A percentile compares a stretch with the other conserved stretches of the same genome.
Evolutionary conservation across 2,888 invertebrate species (phyloP).

Genomic region (Ferdinandea cuprea): DNA sequence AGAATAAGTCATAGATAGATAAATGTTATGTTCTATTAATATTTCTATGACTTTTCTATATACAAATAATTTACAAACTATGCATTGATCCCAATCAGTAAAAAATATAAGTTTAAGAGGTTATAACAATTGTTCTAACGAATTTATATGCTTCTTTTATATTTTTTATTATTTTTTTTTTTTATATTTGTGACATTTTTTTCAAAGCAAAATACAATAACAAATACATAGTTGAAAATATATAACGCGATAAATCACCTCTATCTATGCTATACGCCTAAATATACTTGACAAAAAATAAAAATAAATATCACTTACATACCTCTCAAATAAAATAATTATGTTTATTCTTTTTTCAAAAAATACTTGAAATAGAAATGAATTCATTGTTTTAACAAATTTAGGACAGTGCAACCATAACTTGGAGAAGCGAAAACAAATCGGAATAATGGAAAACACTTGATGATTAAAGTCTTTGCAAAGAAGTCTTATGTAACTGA

Average conservation of each 20-base stretch:
- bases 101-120: conserved; percentile 30
- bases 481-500: conserved; percentile 37
- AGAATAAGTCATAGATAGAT: conserved; percentile 20
- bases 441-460: conserved; percentile 35
- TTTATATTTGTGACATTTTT: conserved; percentile 57
- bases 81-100: conserved; percentile 47
- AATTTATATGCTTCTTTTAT: background rate
- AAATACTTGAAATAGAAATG: conserved; percentile 30
- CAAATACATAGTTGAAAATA: conserved; percentile 27
- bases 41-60: conserved; percentile 10
- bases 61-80: conserved; percentile 22
- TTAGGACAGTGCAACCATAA: conserved; percentile 37
- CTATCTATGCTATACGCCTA: conserved; percentile 49
- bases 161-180: background rate
- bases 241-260: conserved; percentile 30
- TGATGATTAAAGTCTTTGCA: background rate
- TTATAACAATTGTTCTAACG: conserved; percentile 20
- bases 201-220: conserved; percentile 33
- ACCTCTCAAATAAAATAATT: conserved; percentile 44
- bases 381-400: conserved; percentile 13
- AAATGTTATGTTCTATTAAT: conserved; percentile 32
- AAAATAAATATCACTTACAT: conserved; percentile 70
- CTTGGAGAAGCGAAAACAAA: conserved; percentile 30
- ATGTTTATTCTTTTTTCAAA: conserved; percentile 12
- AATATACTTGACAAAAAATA: conserved; percentile 53